Evolutionary conservation across 2,888 invertebrate species (phyloP).

Genomic region (Limnephilus rhombicus): DNA sequence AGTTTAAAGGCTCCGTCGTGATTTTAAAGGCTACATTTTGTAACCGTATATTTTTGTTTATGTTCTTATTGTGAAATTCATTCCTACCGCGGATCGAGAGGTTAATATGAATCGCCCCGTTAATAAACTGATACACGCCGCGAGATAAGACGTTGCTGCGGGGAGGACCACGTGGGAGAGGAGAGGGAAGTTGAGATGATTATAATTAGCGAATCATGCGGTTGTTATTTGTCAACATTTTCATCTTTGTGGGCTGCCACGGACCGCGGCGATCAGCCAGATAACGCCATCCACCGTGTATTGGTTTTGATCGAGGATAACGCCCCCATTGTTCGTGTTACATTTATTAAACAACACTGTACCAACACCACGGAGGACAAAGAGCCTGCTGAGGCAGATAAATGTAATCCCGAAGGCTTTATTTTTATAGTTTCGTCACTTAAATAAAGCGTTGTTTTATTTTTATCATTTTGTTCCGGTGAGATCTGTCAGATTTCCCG

Average conservation of each 20-base stretch:
- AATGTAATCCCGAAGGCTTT: neutral
- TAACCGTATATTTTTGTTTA: slow-evolving; percentile 1
- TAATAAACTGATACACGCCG: slow-evolving; percentile 42
- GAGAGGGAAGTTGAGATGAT: slow-evolving; percentile 46
- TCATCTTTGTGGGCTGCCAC: slow-evolving; percentile 39
- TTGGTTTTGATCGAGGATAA: slow-evolving; percentile 43
- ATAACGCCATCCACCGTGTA: slow-evolving; percentile 27
- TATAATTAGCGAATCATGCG: slow-evolving; percentile 64
- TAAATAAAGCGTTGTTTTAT: neutral
- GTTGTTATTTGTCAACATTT: slow-evolving; percentile 64
- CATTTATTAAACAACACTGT: slow-evolving; percentile 39
- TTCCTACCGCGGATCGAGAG: neutral
- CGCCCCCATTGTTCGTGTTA: slow-evolving; percentile 47
- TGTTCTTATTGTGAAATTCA: neutral
- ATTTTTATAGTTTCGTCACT: slow-evolving; percentile 4
- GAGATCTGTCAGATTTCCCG: slow-evolving; percentile 38
- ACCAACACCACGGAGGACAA: slow-evolving; percentile 30
- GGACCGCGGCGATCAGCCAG: slow-evolving; percentile 21
- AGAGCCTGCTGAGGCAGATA: neutral
- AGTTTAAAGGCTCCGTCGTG: neutral
- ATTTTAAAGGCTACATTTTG: neutral
- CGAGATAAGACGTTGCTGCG: slow-evolving; percentile 24
- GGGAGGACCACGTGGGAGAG: slow-evolving; percentile 35
- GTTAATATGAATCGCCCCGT: slow-evolving; percentile 36
- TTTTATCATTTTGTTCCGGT: neutral